Base-by-base conservation (phyloP, 2,797 vertebrate species). In the Allobates femoralis region DNA sequence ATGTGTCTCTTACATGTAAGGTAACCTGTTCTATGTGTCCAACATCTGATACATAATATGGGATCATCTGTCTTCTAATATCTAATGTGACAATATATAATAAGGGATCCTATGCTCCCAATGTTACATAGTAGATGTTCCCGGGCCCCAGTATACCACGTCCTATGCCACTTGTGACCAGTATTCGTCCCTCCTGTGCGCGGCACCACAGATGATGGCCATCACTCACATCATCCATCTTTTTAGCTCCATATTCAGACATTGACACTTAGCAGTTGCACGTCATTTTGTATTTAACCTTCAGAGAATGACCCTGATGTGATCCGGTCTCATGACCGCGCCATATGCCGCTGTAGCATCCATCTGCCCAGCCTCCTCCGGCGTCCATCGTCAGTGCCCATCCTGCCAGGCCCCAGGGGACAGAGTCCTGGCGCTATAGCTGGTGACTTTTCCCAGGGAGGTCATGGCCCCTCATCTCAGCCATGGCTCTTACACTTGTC, bases 231-330 rank as follows among this genome's bases (percentile, higher is more conserved):
- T 75, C 26, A 76, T 76, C 50, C 10, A 26, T 7, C 74, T 67
- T 1, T 32, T 12, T 23, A 76, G 11, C 28, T 7, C 53, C 51
- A 19, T 19, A 23, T 78, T 23, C 15, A 56, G 30, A 2, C 30
- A 41, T 7, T 37, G 19, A 41, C n/a, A 19, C 26, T 19, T 30
- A 15, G 2, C 14, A 64, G 78, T 28, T n/a, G 46, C 23, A 62
- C 15, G 50, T 64, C 37, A 64, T 60, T 66, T 80, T 80, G 23
- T 28, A 8, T 64, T 62, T 80, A 58, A 50, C 78, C 78, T 80
- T 80, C 78, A 80, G 34, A 80, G 37, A 60, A 18, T 58, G 15
- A 19, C 53, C 10, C 34, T 66, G 2, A 64, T 50, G 34, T 64
- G n/a, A 66, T 66, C 28, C 21, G 15, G 11, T 19, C 19, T 28